Base-by-base conservation (phyloP, 2,888 invertebrate genomes). In the Aporophyla nigra region DNA sequence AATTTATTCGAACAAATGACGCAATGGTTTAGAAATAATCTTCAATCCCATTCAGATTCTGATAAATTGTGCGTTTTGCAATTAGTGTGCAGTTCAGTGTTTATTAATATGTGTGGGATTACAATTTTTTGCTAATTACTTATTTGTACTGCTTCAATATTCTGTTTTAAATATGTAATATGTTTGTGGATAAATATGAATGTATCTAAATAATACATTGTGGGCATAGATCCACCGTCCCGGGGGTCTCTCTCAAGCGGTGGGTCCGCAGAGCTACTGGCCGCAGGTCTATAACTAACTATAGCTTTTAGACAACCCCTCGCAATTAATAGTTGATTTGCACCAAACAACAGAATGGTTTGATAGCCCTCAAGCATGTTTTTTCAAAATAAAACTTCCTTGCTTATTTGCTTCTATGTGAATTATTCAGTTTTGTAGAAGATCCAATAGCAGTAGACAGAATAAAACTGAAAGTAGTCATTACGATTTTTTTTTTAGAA, bases 271-370 rank as follows among this genome's bases (percentile, higher is more conserved):
- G 97, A 98, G 92, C 98, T 98, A 74, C 90, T 98, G 85, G 97
- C 97, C 91, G 97, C 97, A 95, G 98, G 98, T 96, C 97, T 97
- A 88, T 97, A 97, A 97, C 88, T 96, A 97, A 79, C 86, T 89
- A 83, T 84, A 88, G 91, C 93, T 93, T 92, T 84, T 93, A 93
- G 88, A 88, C 82, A 86, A 86, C 82, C 87, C 87, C 84, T 85
- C 83, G 90, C 91, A 91, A 88, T 88, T 77, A 68, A 78, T 89
- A 89, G 86, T 89, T 87, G 82, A 85, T 69, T 85, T 87, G 91
- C 92, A 92, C 92, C 71, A 62, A 85, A 88, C 80, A 88, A 82
- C 74, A 84, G 80, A 88, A 87, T 91, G 86, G 86, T 89, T 91
- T 90, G 80, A 87, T 74, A 81, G 80, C 81, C 85, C 90, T 88